Base-by-base conservation (phyloP, 1,140 invertebrate species). In the Dreissena rostriformis region DNA sequence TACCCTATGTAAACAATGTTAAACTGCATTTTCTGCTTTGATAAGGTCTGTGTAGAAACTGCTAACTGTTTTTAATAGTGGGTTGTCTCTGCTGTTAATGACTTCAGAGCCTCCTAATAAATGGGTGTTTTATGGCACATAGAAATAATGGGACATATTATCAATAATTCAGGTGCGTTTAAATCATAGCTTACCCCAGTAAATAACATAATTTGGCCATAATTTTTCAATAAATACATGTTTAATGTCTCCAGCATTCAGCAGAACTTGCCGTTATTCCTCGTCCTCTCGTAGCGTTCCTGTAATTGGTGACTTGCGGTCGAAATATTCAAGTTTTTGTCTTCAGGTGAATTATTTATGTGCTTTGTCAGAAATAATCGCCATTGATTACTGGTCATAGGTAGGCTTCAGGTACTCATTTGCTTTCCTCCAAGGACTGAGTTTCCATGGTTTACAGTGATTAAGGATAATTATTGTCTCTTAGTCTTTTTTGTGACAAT, bases 311-410 rank as follows among this genome's bases (percentile, higher is more conserved):
- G 17, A 29, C 11, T 74, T 29, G 61, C 55, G 19, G 61, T 61
- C 12, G 8, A 29, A 8, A 71, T 39, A 39, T 24, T 29, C 57
- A 65, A 49, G 15, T 70, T 61, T 66, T 79, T 71, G 57, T 57
- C 53, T 67, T 57, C 68, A 79, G 77, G 77, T 68, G 49, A 17
- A 28, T 81, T 81, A 52, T 82, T 82, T 82, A 82, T 66, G 68
- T 26, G 24, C 63, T 39, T 82, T 68, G 72, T 82, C 72, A 67
- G 24, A 74, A 68, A 74, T 74, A 82, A 82, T 73, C 61, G 75
- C 12, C 28, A 19, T 65, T 82, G 72, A 82, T 82, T 82, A 75
- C 75, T 67, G 29, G 61, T 8, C 39, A 39, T 8, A 39, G 39
- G 2, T 39, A 39, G 39, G 8, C 39, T 8, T 39, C 39, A 39